phyloP scores from a whole-genome alignment of 2,113 vertebrate genomes.

The Pica pica region DNA sequence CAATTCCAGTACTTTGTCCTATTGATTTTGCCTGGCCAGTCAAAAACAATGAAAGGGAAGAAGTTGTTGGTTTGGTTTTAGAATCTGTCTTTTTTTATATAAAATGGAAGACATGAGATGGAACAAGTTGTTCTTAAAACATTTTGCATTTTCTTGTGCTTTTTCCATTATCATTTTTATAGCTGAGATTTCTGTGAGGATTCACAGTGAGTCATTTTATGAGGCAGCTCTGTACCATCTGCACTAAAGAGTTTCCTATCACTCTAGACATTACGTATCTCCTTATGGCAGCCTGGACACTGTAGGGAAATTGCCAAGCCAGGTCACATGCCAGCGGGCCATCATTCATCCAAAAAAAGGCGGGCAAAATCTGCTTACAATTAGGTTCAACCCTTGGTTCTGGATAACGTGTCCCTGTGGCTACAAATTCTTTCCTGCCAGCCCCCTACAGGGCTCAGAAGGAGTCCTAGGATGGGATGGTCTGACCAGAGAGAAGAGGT shows the following conservation, averaged over 20 bases:
- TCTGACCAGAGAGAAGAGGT: constrained; percentile 59
- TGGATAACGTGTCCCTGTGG: constrained; percentile 72
- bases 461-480: constrained; percentile 69
- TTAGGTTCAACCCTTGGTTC: constrained; percentile 78
- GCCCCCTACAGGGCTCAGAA: constrained; percentile 79
- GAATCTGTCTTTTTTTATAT: not conserved
- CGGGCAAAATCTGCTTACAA: constrained; percentile 82
- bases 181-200: constrained; percentile 73
- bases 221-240: constrained; percentile 76
- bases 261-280: constrained; percentile 81
- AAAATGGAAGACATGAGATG: constrained; percentile 32
- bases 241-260: constrained; percentile 74
- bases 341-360: constrained; percentile 76
- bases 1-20: not conserved
- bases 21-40: not conserved
- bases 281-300: constrained; percentile 71
- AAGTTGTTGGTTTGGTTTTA: not conserved
- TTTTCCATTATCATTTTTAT: constrained; percentile 83
- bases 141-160: constrained; percentile 69
- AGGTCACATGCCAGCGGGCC: constrained; percentile 78
- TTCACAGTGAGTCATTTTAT: constrained; percentile 81
- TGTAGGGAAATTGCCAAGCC: constrained; percentile 70
- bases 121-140: constrained; percentile 64
- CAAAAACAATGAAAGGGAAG: not conserved
- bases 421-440: constrained; percentile 80